phyloP scores from a whole-genome alignment of 2,797 vertebrate species.

The Typhlichthys eigenmanni region DNA sequence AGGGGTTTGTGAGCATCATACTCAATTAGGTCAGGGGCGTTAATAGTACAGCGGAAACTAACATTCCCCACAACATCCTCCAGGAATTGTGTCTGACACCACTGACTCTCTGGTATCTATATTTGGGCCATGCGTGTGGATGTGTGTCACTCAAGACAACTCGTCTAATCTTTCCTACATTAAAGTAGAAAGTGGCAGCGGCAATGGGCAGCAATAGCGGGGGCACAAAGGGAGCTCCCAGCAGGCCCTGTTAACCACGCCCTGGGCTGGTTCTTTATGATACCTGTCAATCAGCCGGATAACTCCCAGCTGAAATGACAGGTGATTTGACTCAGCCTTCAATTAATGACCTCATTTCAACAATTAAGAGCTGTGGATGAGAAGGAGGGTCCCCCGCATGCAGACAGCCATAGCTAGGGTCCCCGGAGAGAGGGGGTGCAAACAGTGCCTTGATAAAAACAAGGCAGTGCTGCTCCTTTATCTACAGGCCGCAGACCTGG shows the following conservation, averaged over 20 bases:
- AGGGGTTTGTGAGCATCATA: slow-evolving; percentile 61
- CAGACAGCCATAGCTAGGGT: slow-evolving; percentile 17
- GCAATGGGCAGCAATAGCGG: slow-evolving; percentile 63
- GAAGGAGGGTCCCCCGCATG: slow-evolving; percentile 26
- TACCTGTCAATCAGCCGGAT: slow-evolving; percentile 78
- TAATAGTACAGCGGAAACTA: slow-evolving; percentile 67
- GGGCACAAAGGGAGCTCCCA: slow-evolving; percentile 71
- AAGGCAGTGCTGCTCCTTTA: neutral
- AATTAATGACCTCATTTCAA: slow-evolving; percentile 82
- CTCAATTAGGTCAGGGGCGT: slow-evolving; percentile 77
- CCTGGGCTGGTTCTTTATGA: slow-evolving; percentile 74
- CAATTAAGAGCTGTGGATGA: slow-evolving; percentile 77
- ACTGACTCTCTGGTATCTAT: slow-evolving; percentile 73
- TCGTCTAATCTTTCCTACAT: slow-evolving; percentile 47
- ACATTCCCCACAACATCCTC: slow-evolving; percentile 70
- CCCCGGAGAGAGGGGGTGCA: slow-evolving; percentile 34
- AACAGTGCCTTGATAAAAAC: slow-evolving; percentile 22
- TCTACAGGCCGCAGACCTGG: neutral
- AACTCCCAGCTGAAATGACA: slow-evolving; percentile 78
- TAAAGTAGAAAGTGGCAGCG: slow-evolving; percentile 51
- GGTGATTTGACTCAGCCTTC: slow-evolving; percentile 78
- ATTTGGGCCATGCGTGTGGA: slow-evolving; percentile 76
- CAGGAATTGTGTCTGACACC: slow-evolving; percentile 73
- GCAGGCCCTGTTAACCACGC: slow-evolving; percentile 57
- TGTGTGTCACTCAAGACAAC: slow-evolving; percentile 76